These are phyloP conservation scores for Pammene fasciana DNA, from an alignment of 2,888 invertebrate species.

Conservation along the genomic window DNA sequence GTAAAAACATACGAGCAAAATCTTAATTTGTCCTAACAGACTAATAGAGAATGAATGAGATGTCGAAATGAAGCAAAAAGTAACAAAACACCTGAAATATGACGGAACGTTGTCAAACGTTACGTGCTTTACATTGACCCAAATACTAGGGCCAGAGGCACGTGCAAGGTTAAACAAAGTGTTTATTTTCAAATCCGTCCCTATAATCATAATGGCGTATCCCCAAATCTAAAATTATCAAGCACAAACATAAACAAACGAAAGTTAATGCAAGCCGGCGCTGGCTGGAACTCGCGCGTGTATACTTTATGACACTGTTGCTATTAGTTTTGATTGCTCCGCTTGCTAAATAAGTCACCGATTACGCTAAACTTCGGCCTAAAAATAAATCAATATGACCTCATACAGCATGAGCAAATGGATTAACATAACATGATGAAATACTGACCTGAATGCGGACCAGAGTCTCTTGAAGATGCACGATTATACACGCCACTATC, in stretches of 20 bases:
- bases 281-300: conserved; percentile 66
- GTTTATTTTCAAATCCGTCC: conserved; percentile 81
- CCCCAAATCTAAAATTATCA: conserved; percentile 77
- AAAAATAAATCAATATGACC: conserved; percentile 64
- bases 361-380: conserved; percentile 58
- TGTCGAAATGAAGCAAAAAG: conserved; percentile 2
- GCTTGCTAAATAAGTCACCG: conserved; percentile 66
- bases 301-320: conserved; percentile 62
- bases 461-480: conserved; percentile 80
- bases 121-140: conserved; percentile 80
- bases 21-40: neutral
- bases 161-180: conserved; percentile 73
- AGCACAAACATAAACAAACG: conserved; percentile 79
- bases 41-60: conserved; percentile 1
- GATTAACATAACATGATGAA: conserved; percentile 43
- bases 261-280: conserved; percentile 62
- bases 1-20: neutral
- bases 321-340: conserved; percentile 58
- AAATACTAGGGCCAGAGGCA: conserved; percentile 74
- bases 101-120: conserved; percentile 67
- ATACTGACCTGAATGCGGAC: conserved; percentile 79
- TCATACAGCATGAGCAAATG: conserved; percentile 52
- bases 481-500: conserved; percentile 85
- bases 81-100: conserved; percentile 50
- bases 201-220: conserved; percentile 75